Evolutionary conservation across 2,797 vertebrate species (phyloP).

Genomic region (Streptopelia turtur): DNA sequence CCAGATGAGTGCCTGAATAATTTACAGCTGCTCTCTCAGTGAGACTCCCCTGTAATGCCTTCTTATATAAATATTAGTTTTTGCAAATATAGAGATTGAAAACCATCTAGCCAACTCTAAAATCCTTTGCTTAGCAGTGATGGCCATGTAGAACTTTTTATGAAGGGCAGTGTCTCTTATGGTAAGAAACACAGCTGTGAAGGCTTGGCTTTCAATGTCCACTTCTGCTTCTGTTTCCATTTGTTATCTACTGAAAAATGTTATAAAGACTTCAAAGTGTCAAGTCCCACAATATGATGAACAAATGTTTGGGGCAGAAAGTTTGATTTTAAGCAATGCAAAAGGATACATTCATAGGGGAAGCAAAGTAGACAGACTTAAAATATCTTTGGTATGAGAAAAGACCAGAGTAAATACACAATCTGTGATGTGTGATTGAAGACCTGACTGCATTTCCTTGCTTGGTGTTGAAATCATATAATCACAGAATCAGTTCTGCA

Average conservation of each 20-base stretch:
- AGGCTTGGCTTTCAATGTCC: neutral
- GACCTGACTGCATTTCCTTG: neutral
- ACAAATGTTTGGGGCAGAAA: neutral
- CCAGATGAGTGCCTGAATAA: constrained; percentile 4
- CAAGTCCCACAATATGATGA: neutral
- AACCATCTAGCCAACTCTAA: neutral
- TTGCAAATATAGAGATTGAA: neutral
- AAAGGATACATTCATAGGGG: neutral
- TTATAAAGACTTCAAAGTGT: neutral
- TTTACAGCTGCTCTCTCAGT: constrained; percentile 9
- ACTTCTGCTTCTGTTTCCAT: neutral
- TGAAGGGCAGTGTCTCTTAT: neutral
- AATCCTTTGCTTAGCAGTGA: neutral
- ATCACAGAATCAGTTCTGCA: neutral
- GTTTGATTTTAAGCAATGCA: neutral
- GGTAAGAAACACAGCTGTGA: neutral
- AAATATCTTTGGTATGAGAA: neutral
- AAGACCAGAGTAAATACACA: neutral
- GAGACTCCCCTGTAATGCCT: neutral
- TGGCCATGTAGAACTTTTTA: neutral
- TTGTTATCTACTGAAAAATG: neutral
- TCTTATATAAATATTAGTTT: constrained; percentile 36
- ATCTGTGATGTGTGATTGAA: neutral
- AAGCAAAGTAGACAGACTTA: neutral
- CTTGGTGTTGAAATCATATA: neutral